Percentiles rank a stretch among this genome's conserved stretches.
These are phyloP conservation scores for Rallus crepitans DNA, from an alignment of 2,797 vertebrate genomes.

Conservation along the genomic window DNA sequence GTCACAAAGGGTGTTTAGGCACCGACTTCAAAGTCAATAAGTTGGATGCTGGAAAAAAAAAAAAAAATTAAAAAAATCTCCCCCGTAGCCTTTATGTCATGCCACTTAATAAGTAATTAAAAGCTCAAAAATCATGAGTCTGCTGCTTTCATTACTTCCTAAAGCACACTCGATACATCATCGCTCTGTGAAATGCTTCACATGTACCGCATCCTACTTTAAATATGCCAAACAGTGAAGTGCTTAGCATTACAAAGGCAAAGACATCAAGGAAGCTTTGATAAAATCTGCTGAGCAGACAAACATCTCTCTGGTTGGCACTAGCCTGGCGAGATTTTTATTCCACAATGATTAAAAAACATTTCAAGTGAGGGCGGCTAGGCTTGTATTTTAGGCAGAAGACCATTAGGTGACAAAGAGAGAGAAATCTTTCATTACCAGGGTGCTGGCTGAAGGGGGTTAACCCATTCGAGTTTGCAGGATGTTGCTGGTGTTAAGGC, in stretches of 20 bases:
- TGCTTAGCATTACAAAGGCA: slow-evolving; percentile 73
- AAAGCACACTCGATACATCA: slow-evolving; percentile 70
- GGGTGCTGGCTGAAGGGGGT: slow-evolving; percentile 24
- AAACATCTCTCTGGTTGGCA: slow-evolving; percentile 71
- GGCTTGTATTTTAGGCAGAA: slow-evolving; percentile 50
- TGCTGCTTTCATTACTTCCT: slow-evolving; percentile 74
- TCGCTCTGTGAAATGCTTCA: slow-evolving; percentile 70
- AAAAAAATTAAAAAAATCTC: slow-evolving; percentile 56
- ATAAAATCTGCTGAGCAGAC: slow-evolving; percentile 78
- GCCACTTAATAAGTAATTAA: slow-evolving; percentile 77
- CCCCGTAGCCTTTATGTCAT: slow-evolving; percentile 71
- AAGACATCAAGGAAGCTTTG: slow-evolving; percentile 75
- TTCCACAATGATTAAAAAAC: slow-evolving; percentile 67
- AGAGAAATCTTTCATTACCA: slow-evolving; percentile 54
- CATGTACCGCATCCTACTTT: slow-evolving; percentile 74
- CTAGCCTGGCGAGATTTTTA: slow-evolving; percentile 68
- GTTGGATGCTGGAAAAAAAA: slow-evolving; percentile 25
- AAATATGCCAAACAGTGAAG: slow-evolving; percentile 73
- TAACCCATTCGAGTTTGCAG: slow-evolving; percentile 35
- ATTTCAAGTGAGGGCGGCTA: slow-evolving; percentile 57
- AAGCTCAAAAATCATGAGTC: slow-evolving; percentile 75
- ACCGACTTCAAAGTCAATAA: slow-evolving; percentile 73
- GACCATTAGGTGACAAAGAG: slow-evolving; percentile 65
- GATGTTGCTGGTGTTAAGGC: not conserved
- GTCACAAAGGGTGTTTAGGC: slow-evolving; percentile 74